These are phyloP conservation scores for Sturmia bella DNA, from an alignment of 2,888 invertebrate species.

Conservation along the genomic window DNA sequence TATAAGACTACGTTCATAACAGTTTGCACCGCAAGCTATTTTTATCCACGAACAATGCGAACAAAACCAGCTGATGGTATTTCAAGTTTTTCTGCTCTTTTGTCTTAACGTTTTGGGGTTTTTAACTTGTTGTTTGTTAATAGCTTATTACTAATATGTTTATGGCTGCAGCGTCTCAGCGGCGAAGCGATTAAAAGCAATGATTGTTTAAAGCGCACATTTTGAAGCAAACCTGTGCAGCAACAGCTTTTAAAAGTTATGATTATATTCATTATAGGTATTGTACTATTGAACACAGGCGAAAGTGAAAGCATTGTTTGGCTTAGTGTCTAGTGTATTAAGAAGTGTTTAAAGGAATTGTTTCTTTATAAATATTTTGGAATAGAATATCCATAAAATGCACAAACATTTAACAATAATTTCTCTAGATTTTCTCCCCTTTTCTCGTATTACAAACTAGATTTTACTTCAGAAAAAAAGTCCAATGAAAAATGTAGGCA, in stretches of 20 bases:
- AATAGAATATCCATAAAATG: too few relatives aligned
- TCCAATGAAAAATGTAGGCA: too few relatives aligned
- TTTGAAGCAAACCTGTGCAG: background rate
- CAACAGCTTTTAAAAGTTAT: constrained; percentile 12
- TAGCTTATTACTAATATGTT: constrained; percentile 12
- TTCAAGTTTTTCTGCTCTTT: constrained; percentile 35
- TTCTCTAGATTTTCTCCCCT: too few relatives aligned
- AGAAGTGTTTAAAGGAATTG: constrained; percentile 13
- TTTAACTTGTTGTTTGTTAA: background rate
- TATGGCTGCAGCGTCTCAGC: background rate
- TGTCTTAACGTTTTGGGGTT: background rate
- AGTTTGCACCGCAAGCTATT: constrained; percentile 12
- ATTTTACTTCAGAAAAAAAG: too few relatives aligned
- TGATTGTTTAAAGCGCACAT: background rate
- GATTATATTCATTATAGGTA: constrained; percentile 13
- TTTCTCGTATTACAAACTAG: too few relatives aligned
- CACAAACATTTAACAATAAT: too few relatives aligned
- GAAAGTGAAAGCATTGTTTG: constrained; percentile 66
- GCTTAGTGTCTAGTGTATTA: background rate
- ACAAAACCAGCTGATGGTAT: constrained; percentile 41
- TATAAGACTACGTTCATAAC: constrained; percentile 31
- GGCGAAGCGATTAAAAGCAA: background rate
- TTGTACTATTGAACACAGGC: constrained; percentile 35
- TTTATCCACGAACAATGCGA: constrained; percentile 8
- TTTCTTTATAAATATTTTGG: constrained; percentile 5